A percentile compares a stretch with the other conserved stretches of the same genome.
Evolutionary conservation across 1,140 invertebrate genomes (phyloP).

Genomic region (Eueides isabella): DNA sequence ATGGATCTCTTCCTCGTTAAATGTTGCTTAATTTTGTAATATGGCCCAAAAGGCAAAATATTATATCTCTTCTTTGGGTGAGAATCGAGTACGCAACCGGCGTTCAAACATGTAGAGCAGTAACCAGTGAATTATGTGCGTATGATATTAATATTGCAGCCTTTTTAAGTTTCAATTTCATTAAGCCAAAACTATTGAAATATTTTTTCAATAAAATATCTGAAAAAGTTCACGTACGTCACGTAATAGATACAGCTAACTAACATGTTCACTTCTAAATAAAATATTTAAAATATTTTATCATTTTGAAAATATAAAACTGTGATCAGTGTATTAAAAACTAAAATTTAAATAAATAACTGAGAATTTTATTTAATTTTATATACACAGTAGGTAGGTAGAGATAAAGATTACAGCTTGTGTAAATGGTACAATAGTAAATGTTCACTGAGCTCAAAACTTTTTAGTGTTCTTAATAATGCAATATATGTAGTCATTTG

Average conservation of each 20-base stretch:
- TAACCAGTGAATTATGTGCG: no score
- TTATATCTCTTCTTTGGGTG: no score
- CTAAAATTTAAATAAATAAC: not conserved
- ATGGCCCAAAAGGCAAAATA: no score
- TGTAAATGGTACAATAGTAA: conserved; percentile 10
- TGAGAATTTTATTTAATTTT: not conserved
- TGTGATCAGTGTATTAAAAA: not conserved
- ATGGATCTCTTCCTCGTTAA: no score
- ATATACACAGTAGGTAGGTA: not conserved
- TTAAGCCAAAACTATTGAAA: not conserved
- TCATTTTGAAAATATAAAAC: not conserved
- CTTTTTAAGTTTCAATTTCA: not conserved
- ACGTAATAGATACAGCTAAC: no score
- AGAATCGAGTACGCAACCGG: no score
- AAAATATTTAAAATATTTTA: not conserved
- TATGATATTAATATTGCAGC: no score
- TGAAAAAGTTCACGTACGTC: not conserved
- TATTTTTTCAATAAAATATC: not conserved
- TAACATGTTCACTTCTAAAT: not conserved
- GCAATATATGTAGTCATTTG: no score
- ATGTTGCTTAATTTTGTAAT: no score
- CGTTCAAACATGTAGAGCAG: no score
- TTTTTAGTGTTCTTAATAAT: no score
- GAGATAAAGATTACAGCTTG: conserved; percentile 6
- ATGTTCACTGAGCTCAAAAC: not conserved